phyloP scores from a whole-genome alignment of 37 sponge, comb jelly and placozoan genomes.

The Aphrocallistes beatrix region DNA sequence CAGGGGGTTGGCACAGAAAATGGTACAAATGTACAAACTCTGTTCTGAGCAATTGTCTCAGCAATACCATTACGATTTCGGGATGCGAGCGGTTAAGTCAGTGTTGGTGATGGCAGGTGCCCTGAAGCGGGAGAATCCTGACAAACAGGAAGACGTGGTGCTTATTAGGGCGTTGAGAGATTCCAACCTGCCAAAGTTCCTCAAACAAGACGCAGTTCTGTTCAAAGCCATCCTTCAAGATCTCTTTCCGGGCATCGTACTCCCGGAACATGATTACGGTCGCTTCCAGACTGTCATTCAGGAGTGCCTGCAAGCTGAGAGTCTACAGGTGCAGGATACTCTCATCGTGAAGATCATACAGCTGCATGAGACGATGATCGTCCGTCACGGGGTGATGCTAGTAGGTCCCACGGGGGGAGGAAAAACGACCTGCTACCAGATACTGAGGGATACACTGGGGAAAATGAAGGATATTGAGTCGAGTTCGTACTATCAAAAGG shows the following conservation, averaged over 20 bases:
- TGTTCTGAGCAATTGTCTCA: constrained; percentile 97
- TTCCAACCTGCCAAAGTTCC: constrained; percentile 95
- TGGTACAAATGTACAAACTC: constrained; percentile 97
- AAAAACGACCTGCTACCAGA: constrained; percentile 74
- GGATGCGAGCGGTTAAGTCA: constrained; percentile 96
- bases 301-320: constrained; percentile 27
- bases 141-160: constrained; percentile 76
- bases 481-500: constrained; percentile 70
- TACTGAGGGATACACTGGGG: constrained; percentile 71
- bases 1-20: constrained; percentile 84
- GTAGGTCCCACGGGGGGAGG: constrained; percentile 99
- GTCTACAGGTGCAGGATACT: constrained; percentile 41
- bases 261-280: constrained; percentile 95
- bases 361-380: constrained; percentile 87
- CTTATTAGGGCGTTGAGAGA: constrained; percentile 90
- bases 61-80: constrained; percentile 97
- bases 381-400: constrained; percentile 97
- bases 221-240: constrained; percentile 88
- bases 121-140: constrained; percentile 85
- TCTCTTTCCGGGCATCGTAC: constrained; percentile 78
- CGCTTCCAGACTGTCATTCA: constrained; percentile 70
- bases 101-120: constrained; percentile 98
- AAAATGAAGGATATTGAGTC: constrained; percentile 43
- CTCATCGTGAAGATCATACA: constrained; percentile 80
- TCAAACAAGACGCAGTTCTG: constrained; percentile 80